Evolutionary conservation across 2,113 vertebrate species (phyloP).

Genomic region (Trinectes maculatus): DNA sequence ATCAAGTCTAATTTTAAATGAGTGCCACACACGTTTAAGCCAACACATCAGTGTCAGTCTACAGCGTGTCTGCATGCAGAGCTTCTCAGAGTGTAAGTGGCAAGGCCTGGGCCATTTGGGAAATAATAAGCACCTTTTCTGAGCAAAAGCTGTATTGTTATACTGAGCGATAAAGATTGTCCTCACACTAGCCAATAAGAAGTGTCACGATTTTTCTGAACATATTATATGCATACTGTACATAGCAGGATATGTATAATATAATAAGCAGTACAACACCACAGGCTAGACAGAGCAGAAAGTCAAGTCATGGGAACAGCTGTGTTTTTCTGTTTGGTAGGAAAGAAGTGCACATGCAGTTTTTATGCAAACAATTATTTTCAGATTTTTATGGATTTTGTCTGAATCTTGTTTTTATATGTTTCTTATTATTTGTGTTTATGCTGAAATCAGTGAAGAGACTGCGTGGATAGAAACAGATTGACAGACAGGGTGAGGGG

Average conservation of each 20-base stretch:
- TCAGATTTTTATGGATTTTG: too few species aligned
- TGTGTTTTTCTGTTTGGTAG: conserved; percentile 26
- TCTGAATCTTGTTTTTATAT: too few species aligned
- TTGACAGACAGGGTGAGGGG: conserved; percentile 4
- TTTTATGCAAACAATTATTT: too few species aligned
- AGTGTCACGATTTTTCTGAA: too few species aligned
- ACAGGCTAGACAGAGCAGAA: not conserved
- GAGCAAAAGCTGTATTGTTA: conserved; percentile 9
- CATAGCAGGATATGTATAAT: not conserved
- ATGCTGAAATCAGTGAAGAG: not conserved
- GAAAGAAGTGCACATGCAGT: conserved; percentile 1
- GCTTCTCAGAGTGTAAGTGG: not conserved
- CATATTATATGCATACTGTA: too few species aligned
- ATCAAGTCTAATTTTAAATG: not conserved
- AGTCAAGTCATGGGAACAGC: not conserved
- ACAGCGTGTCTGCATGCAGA: conserved; percentile 22
- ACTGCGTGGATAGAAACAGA: conserved; percentile 10
- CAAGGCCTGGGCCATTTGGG: conserved; percentile 8
- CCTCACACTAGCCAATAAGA: too few species aligned
- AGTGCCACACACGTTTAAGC: not conserved
- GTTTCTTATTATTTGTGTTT: not conserved
- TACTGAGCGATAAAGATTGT: too few species aligned
- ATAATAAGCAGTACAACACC: not conserved
- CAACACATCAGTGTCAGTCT: conserved; percentile 20
- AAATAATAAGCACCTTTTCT: conserved; percentile 1